Evolutionary conservation across 2,888 invertebrate genomes (phyloP), one percentile per base, ranked within the genome.

Genomic region (Imbricaverruca yamaguchii): DNA sequence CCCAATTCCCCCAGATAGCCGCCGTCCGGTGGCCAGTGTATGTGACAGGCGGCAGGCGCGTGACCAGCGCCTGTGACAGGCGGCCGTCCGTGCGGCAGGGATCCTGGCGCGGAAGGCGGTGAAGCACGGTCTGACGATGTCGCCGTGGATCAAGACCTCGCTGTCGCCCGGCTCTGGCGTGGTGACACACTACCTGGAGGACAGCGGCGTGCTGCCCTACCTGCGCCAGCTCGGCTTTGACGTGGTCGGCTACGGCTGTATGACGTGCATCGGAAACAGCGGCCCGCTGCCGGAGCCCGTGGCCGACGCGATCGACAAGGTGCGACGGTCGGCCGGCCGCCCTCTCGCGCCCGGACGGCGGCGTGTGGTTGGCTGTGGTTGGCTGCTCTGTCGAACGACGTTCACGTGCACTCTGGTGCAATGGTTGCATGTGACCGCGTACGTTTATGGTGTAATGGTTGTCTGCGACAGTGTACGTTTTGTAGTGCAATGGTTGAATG

Each of bases 261-360:
- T 98, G 98, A 98, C 98, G 0, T 99, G 99, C 87, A 99, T 99
- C 85, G 98, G 98, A 0, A 99, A 99, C 89, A 96, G 96, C 10
- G 98, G 98, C 0, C 97, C 97, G 0, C 91, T 99, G 0, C 94
- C 95, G 81, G 97, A 97, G 80, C 91, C 93, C 85, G 93, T 97
- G n/a, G 93, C 92, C 0, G 93, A 94, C 85, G 95, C 95, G 1
- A 96, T 97, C 84, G 97, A 97, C 86, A 93, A 93, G 90, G 92
- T 93, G 85, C 84, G 83, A 2, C 3, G 39, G 25, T 23, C 10
- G 21, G 63, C 21, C n/a, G 63, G 63, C n/a, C 39, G 39, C 39
- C 39, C 39, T 39, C 39, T 39, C 4, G 39, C 39, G 39, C 2
- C 39, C 39, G 39, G 39, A 9, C 18, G 23, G 78, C 21, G 56